Base-by-base conservation (phyloP, 1,140 invertebrate species). In the Cherax quadricarinatus region DNA sequence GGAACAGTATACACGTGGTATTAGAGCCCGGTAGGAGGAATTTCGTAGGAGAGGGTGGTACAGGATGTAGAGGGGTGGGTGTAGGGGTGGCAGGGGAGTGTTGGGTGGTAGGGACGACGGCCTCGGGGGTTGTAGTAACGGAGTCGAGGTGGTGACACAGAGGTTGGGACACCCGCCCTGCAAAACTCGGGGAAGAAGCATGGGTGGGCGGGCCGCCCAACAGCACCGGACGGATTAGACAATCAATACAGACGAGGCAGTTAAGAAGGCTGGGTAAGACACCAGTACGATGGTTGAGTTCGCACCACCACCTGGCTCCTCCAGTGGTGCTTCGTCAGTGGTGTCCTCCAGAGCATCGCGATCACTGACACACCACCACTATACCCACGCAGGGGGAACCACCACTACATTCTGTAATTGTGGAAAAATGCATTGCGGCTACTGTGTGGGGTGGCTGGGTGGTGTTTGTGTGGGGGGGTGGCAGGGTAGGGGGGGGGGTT, bases 181-280 rank as follows among this genome's bases (percentile, higher is more conserved):
- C n/a, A 84, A 82, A 84, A 84, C 82, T 84, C 62, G 82, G 57
- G 24, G 57, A 66, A 84, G 81, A 83, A 53, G 81, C 81, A 41
- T 41, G 30, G 81, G 81, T 18, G 81, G 14, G 49, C 66, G 18
- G 81, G 18, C 4, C 9, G 81, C 51, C 57, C 7, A 49, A 83
- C 81, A 51, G 57, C 21, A 12, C 66, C 70, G 48, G 70, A 88
- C 86, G 86, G 86, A 88, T 88, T 88, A 88, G 70, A 88, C 86
- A 88, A 88, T 88, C 86, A 88, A 88, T 88, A 88, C 86, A 73
- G 14, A 30, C 86, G 73, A 41, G 86, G 41, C 86, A 87, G 86
- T 87, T 87, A 87, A 87, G 70, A 73, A 87, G 86, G 70, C 49
- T 24, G 48, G 53, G 86, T 53, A 84, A 84, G 53, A 84, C 41